Evolutionary conservation across 2,888 invertebrate species (phyloP).

Genomic region (Hydroisotoma schaefferi): DNA sequence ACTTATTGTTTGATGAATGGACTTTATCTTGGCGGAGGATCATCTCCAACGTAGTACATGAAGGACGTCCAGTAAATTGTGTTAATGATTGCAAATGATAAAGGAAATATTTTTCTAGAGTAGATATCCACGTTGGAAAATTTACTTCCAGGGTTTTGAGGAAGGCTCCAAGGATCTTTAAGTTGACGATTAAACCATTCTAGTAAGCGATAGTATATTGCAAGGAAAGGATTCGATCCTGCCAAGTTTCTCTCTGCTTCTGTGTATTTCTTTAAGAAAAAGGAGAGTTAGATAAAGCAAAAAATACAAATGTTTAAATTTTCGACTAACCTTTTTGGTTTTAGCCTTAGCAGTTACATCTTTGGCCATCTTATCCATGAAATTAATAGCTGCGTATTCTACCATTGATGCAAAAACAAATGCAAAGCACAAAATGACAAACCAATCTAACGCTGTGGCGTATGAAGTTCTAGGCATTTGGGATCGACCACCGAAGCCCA

Average conservation of each 20-base stretch:
- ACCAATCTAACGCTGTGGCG: slow-evolving; percentile 63
- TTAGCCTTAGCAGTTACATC: slow-evolving; percentile 50
- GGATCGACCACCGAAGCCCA: slow-evolving; percentile 61
- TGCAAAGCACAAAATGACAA: slow-evolving; percentile 61
- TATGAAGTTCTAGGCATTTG: slow-evolving; percentile 61
- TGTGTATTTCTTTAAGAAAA: background rate
- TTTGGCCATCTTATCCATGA: slow-evolving; percentile 56
- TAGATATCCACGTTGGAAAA: slow-evolving; percentile 58
- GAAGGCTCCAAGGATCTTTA: slow-evolving; percentile 39
- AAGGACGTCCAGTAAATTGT: slow-evolving; percentile 54
- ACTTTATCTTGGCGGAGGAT: slow-evolving; percentile 30
- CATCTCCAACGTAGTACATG: slow-evolving; percentile 51
- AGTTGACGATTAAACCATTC: slow-evolving; percentile 40
- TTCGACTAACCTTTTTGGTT: slow-evolving; percentile 25
- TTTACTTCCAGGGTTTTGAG: slow-evolving; percentile 48
- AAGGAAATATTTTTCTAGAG: slow-evolving; percentile 58
- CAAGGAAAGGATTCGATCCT: background rate
- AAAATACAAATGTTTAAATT: background rate
- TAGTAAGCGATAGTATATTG: slow-evolving; percentile 7
- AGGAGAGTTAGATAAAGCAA: background rate
- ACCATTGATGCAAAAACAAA: slow-evolving; percentile 63
- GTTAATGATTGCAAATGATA: slow-evolving; percentile 59
- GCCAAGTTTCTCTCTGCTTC: background rate
- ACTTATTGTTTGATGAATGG: background rate
- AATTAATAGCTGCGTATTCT: slow-evolving; percentile 63